These are phyloP conservation scores for Slavum lentiscoides DNA, from an alignment of 2,888 invertebrate species.

Conservation along the genomic window DNA sequence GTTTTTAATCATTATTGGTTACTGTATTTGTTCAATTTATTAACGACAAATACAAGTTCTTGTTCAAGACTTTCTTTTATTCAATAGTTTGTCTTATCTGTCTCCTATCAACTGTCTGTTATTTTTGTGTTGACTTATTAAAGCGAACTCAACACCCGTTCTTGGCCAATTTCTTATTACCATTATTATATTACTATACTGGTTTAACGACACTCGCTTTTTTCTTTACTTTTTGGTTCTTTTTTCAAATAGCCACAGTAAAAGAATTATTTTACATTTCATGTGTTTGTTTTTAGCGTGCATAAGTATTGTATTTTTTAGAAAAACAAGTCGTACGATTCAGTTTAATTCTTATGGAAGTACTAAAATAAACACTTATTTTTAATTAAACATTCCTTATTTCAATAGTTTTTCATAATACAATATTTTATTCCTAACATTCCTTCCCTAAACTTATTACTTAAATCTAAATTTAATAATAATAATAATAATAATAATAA, in stretches of 20 bases:
- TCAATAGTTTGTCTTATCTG: background rate
- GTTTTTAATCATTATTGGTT: background rate
- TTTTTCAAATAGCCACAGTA: background rate
- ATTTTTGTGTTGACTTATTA: slow-evolving; percentile 3
- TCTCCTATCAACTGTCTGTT: background rate
- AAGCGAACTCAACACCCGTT: background rate
- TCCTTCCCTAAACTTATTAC: no score
- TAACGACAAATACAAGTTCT: background rate
- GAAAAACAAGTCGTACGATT: no score
- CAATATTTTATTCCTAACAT: no score
- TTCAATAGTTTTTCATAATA: no score
- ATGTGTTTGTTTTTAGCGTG: no score
- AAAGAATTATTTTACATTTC: background rate
- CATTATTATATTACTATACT: background rate
- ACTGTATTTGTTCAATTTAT: slow-evolving; percentile 10
- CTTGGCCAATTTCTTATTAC: background rate
- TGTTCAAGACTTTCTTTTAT: background rate
- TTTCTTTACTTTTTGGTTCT: background rate
- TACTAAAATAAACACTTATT: no score
- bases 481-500: no score
- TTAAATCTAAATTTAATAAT: no score
- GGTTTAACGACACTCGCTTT: background rate
- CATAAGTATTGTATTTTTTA: no score
- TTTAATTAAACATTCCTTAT: no score
- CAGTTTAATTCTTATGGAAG: no score